Percentiles rank a stretch among this genome's conserved stretches.
Conservation (phyloP, 2,888 invertebrate genomes). For the Calameuta idolon region DNA sequence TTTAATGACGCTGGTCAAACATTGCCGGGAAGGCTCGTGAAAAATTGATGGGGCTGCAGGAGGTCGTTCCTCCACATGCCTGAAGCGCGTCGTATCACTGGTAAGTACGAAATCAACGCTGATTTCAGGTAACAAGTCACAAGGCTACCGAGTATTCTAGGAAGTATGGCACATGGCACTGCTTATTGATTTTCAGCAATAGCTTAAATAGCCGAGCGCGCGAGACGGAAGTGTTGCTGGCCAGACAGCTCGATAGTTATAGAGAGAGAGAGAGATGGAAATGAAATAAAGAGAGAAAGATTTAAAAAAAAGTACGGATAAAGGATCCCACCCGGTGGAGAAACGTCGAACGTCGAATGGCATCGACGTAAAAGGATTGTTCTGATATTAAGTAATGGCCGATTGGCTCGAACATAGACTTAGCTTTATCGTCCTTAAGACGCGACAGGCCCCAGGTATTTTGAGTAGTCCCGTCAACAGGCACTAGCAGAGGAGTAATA, state of each 20-base stretch:
- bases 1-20: neutral
- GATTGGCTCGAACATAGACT: neutral
- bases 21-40: neutral
- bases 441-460: neutral
- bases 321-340: neutral
- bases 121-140: neutral
- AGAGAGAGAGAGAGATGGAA: neutral
- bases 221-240: neutral
- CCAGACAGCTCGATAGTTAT: neutral
- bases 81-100: neutral
- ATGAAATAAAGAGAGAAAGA: neutral
- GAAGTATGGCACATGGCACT: neutral
- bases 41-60: neutral
- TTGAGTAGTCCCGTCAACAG: neutral
- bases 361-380: neutral
- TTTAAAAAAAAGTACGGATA: neutral
- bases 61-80: neutral
- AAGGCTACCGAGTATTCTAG: neutral
- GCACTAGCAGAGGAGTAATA: constrained; percentile 43
- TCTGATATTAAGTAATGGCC: neutral
- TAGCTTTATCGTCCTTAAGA: neutral
- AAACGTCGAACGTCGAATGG: neutral
- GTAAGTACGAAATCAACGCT: neutral
- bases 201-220: constrained; percentile 43
- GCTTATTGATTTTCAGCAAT: constrained; percentile 54